Conservation (phyloP, 2,888 invertebrate species). For the Lagria hirta region DNA sequence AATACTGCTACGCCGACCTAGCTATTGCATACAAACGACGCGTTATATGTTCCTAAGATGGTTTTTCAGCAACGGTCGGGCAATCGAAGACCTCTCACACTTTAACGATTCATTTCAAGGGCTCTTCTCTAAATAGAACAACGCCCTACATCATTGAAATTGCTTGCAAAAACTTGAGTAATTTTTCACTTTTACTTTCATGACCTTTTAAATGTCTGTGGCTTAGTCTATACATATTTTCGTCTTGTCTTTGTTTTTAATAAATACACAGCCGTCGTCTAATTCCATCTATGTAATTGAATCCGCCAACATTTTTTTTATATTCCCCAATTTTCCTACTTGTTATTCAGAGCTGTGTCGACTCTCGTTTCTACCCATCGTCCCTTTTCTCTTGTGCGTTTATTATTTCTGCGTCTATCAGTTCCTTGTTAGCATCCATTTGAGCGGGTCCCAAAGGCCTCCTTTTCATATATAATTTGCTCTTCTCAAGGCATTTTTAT, state of each 20-base stretch:
- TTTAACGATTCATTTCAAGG: slow-evolving; percentile 18
- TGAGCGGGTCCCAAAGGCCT: slow-evolving; percentile 35
- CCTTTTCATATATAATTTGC: slow-evolving; percentile 45
- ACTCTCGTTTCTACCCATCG: slow-evolving; percentile 30
- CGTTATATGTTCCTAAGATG: slow-evolving; percentile 33
- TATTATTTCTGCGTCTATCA: slow-evolving; percentile 50
- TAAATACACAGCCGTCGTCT: too few relatives aligned
- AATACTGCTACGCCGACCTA: slow-evolving; percentile 38
- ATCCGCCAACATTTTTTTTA: too few relatives aligned
- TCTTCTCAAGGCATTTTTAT: slow-evolving; percentile 44
- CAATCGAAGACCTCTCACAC: slow-evolving; percentile 19
- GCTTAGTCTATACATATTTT: too few relatives aligned
- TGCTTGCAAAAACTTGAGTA: too few relatives aligned
- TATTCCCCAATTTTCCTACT: slow-evolving; percentile 44
- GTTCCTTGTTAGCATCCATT: slow-evolving; percentile 49
- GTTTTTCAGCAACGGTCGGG: slow-evolving; percentile 11
- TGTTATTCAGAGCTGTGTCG: slow-evolving; percentile 46
- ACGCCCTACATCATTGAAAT: too few relatives aligned
- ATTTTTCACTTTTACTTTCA: too few relatives aligned
- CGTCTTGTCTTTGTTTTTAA: too few relatives aligned
- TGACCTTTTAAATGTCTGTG: too few relatives aligned
- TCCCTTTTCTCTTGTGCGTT: slow-evolving; percentile 37
- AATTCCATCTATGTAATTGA: too few relatives aligned
- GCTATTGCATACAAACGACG: slow-evolving; percentile 44
- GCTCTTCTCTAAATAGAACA: slow-evolving; percentile 16